Evolutionary conservation across 2,888 invertebrate species (phyloP).

Genomic region (Drosophila paranaensis): DNA sequence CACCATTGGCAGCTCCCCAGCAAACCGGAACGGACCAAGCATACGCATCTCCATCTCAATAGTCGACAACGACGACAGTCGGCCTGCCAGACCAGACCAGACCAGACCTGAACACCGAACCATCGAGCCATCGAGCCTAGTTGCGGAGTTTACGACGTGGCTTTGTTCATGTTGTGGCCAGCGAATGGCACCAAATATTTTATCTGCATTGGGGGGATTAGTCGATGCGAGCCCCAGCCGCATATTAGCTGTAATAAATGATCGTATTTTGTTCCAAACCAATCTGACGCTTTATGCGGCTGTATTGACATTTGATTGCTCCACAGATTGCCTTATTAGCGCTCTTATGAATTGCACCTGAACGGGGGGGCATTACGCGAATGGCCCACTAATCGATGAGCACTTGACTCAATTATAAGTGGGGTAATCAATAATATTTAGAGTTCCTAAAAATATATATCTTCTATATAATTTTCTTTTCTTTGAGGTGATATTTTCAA

Average conservation of each 20-base stretch:
- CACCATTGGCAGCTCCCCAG: slow-evolving; percentile 55
- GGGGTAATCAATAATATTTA: neutral
- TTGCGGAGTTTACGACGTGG: slow-evolving; percentile 67
- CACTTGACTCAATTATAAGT: neutral
- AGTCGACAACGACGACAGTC: neutral
- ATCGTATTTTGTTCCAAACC: slow-evolving; percentile 50
- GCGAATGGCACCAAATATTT: slow-evolving; percentile 75
- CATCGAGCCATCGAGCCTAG: slow-evolving; percentile 7
- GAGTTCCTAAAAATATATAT: neutral
- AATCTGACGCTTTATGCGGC: slow-evolving; percentile 59
- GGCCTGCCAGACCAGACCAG: slow-evolving; percentile 1
- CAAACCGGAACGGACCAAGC: slow-evolving; percentile 55
- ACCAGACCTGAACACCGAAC: no score
- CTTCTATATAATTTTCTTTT: no score
- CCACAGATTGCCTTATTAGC: slow-evolving; percentile 72
- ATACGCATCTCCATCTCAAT: slow-evolving; percentile 38
- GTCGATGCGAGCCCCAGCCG: slow-evolving; percentile 43
- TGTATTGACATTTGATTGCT: slow-evolving; percentile 78
- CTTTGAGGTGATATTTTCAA: no score
- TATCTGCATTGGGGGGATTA: slow-evolving; percentile 69
- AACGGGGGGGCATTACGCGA: slow-evolving; percentile 38
- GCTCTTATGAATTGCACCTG: slow-evolving; percentile 23
- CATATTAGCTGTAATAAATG: slow-evolving; percentile 76
- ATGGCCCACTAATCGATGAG: slow-evolving; percentile 26
- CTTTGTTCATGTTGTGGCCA: slow-evolving; percentile 73